Conservation (phyloP, 2,797 vertebrate species). For the Etheostoma nigrum region DNA sequence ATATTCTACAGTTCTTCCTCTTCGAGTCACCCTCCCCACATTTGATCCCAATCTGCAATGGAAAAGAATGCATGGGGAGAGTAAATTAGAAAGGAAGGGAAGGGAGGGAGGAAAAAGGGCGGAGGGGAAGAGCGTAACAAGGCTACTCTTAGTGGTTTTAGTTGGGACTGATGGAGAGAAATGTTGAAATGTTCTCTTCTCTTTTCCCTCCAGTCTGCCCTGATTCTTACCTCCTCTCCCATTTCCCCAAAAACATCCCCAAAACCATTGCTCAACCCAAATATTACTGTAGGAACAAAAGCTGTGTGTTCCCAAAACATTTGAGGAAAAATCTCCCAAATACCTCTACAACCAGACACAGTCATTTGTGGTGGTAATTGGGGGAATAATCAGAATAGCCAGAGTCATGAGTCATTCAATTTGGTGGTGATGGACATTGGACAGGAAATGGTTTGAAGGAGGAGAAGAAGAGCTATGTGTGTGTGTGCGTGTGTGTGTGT, state of each 20-base stretch:
- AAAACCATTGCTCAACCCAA: constrained; percentile 35
- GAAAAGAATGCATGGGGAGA: constrained; percentile 40
- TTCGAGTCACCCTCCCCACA: constrained; percentile 15
- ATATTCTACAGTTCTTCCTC: constrained; percentile 9
- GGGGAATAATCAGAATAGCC: constrained; percentile 49
- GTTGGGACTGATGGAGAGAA: constrained; percentile 50
- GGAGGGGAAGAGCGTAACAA: constrained; percentile 43
- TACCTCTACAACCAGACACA: constrained; percentile 58
- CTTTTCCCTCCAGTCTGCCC: constrained; percentile 22
- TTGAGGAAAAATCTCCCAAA: constrained; percentile 52
- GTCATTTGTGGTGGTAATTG: constrained; percentile 62
- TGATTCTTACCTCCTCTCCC: constrained; percentile 22
- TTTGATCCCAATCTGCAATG: constrained; percentile 43
- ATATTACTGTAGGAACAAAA: constrained; percentile 67
- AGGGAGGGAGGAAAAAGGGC: constrained; percentile 43
- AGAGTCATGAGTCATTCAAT: constrained; percentile 55
- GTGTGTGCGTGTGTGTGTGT: neutral
- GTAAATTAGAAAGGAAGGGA: constrained; percentile 60
- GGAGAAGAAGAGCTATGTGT: constrained; percentile 15
- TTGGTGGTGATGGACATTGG: constrained; percentile 50
- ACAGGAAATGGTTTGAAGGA: constrained; percentile 44
- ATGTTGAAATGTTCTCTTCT: constrained; percentile 29
- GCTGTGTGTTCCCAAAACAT: constrained; percentile 62
- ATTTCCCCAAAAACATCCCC: constrained; percentile 20
- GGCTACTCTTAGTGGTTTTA: constrained; percentile 73